phyloP scores from a whole-genome alignment of 92 coral and sea anemone genomes.

The Plumapathes pennacea region DNA sequence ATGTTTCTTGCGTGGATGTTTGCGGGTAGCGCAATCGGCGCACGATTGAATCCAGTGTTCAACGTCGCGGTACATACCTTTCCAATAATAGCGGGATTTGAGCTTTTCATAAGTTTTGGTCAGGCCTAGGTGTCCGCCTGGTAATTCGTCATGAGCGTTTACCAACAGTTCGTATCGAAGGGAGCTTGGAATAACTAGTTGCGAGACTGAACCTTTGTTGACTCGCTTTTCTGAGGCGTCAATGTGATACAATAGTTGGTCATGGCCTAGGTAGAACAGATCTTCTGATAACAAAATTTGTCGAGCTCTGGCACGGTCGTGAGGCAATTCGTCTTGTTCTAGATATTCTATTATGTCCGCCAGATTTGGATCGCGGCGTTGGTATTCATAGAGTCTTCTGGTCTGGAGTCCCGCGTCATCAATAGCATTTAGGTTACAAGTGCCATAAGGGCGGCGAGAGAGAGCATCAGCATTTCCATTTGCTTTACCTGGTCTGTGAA shows the following conservation, averaged over 20 bases:
- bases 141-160: conserved; percentile 14
- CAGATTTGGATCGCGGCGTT: not conserved
- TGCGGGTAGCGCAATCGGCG: conserved; percentile 33
- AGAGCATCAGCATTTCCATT: conserved; percentile 42
- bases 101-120: conserved; percentile 40
- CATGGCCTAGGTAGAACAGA: not conserved
- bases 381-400: not conserved
- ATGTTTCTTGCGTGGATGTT: conserved; percentile 19
- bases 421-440: conserved; percentile 3
- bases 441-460: conserved; percentile 23
- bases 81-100: conserved; percentile 35
- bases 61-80: conserved; percentile 44
- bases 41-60: conserved; percentile 41
- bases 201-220: not conserved
- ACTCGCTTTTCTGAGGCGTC: not conserved
- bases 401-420: not conserved
- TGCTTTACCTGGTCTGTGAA: conserved; percentile 23
- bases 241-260: not conserved
- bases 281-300: not conserved
- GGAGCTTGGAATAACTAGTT: not conserved
- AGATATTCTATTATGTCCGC: not conserved
- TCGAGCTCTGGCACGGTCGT: not conserved
- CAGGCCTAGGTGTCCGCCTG: conserved; percentile 33
- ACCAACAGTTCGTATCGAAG: conserved; percentile 2
- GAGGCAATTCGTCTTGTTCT: conserved; percentile 4